Conservation (phyloP, 2,888 invertebrate genomes). For the Aphodius sticticus region DNA sequence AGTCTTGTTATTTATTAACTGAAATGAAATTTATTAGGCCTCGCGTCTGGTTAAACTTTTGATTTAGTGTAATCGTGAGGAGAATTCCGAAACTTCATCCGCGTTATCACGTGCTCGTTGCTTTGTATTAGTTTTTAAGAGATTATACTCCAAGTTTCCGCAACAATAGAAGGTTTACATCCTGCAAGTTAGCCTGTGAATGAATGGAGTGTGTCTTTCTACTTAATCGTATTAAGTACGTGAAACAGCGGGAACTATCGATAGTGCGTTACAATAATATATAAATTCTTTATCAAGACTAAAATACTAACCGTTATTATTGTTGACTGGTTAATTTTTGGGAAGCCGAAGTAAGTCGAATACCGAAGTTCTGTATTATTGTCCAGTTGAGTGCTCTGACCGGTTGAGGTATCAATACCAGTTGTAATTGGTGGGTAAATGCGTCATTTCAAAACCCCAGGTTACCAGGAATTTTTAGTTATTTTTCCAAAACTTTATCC, state of each 20-base stretch:
- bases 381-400: too few species aligned
- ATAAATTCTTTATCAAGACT: not conserved
- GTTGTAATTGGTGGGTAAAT: too few species aligned
- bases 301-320: too few species aligned
- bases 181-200: not conserved
- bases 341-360: too few species aligned
- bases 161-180: not conserved
- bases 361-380: too few species aligned
- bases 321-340: too few species aligned
- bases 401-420: too few species aligned
- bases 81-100: slow-evolving; percentile 9
- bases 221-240: not conserved
- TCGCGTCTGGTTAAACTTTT: slow-evolving; percentile 12
- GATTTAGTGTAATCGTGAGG: slow-evolving; percentile 16
- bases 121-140: not conserved
- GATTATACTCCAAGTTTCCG: not conserved
- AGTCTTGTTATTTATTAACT: slow-evolving; percentile 22
- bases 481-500: too few species aligned
- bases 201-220: not conserved
- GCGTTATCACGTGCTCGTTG: not conserved
- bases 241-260: not conserved
- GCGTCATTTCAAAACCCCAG: too few species aligned
- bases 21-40: slow-evolving; percentile 23
- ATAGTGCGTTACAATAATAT: not conserved
- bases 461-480: too few species aligned